A percentile compares a stretch with the other conserved stretches of the same genome.
phyloP scores from a whole-genome alignment of 2,888 invertebrate genomes.

The Melinopterus prodromus region DNA sequence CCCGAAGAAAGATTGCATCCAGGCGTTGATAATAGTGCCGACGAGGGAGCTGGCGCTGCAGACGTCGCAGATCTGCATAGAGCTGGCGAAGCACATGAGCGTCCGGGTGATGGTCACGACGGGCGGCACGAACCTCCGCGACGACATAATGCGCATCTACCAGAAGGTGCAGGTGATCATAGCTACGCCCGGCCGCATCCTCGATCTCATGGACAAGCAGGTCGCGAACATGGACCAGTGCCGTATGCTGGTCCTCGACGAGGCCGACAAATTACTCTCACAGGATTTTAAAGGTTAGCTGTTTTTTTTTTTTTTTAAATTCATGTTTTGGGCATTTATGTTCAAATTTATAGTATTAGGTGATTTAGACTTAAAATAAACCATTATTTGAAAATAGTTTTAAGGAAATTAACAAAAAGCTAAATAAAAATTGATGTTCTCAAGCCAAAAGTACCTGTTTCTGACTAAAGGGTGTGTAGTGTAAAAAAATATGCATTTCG shows the following conservation, averaged over 20 bases:
- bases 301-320: neutral
- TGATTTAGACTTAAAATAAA: too few species aligned
- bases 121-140: constrained; percentile 96
- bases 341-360: too few species aligned
- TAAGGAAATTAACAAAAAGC: too few species aligned
- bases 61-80: constrained; percentile 99
- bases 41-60: constrained; percentile 98
- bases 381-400: too few species aligned
- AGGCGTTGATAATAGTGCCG: constrained; percentile 98
- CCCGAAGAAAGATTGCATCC: constrained; percentile 89
- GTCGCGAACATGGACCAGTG: constrained; percentile 89
- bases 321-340: too few species aligned
- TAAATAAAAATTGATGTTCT: too few species aligned
- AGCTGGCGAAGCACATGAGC: constrained; percentile 96
- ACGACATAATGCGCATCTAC: constrained; percentile 99
- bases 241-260: constrained; percentile 96
- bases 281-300: constrained; percentile 87
- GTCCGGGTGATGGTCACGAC: constrained; percentile 99
- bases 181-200: constrained; percentile 98
- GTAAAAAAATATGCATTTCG: too few species aligned
- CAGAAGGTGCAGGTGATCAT: constrained; percentile 99
- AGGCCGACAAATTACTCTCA: constrained; percentile 98
- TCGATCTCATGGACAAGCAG: constrained; percentile 99
- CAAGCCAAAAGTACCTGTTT: too few species aligned
- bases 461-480: too few species aligned